These are phyloP conservation scores for Drosophila nikananu DNA, from an alignment of 1,140 invertebrate species.

Conservation along the genomic window DNA sequence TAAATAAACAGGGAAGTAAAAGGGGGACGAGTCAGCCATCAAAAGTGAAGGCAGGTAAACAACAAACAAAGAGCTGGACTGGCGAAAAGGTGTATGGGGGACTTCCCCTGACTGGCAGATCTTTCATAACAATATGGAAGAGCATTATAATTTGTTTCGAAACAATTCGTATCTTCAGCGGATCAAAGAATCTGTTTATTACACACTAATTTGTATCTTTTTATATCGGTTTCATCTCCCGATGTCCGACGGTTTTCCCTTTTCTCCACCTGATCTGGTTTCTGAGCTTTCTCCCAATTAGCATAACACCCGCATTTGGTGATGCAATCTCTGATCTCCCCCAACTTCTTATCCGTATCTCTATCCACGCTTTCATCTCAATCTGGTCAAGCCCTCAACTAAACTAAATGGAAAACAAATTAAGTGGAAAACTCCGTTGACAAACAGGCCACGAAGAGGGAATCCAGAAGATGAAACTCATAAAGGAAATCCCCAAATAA, in stretches of 20 bases:
- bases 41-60: constrained; percentile 16
- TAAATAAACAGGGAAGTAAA: constrained; percentile 36
- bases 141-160: constrained; percentile 6
- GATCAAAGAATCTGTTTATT: constrained; percentile 18
- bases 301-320: constrained; percentile 42
- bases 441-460: constrained; percentile 20
- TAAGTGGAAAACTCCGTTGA: constrained; percentile 33
- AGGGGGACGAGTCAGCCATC: constrained; percentile 18
- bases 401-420: constrained; percentile 36
- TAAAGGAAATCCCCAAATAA: constrained; percentile 10
- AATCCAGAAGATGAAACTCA: neutral
- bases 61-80: constrained; percentile 11
- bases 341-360: neutral
- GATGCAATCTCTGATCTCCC: constrained; percentile 13
- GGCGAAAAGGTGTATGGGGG: constrained; percentile 3
- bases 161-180: neutral
- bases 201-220: constrained; percentile 16
- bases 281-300: constrained; percentile 38
- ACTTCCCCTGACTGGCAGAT: neutral
- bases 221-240: constrained; percentile 4
- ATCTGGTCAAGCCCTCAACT: neutral
- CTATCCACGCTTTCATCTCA: constrained; percentile 32
- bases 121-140: constrained; percentile 12
- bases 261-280: constrained; percentile 24
- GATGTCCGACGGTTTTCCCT: constrained; percentile 4